Conservation (phyloP, 2,797 vertebrate genomes). For the Acestrorhynchus altus region DNA sequence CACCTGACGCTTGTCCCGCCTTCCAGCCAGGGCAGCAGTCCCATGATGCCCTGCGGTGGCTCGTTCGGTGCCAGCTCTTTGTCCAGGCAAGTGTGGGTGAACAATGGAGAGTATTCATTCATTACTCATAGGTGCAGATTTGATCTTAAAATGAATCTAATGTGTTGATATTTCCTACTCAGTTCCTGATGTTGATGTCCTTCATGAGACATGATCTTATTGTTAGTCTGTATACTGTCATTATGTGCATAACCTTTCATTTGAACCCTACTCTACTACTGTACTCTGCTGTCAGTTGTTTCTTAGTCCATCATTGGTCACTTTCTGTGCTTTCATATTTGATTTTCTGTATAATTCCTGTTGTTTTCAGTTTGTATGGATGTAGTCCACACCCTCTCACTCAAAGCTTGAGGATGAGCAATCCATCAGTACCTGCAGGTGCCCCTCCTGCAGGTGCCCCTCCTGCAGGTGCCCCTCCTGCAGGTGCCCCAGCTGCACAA, state of each 20-base stretch:
- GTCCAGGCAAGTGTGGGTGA: slow-evolving; percentile 87
- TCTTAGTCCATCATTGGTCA: neutral
- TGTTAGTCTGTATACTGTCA: neutral
- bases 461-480: neutral
- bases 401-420: slow-evolving; percentile 79
- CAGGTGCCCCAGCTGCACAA: too few relatives aligned
- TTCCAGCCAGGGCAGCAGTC: slow-evolving; percentile 89
- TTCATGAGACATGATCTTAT: neutral
- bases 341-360: slow-evolving; percentile 31
- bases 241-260: neutral
- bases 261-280: neutral
- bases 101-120: neutral
- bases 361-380: slow-evolving; percentile 92
- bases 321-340: slow-evolving; percentile 5
- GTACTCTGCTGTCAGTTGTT: neutral
- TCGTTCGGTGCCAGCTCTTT: slow-evolving; percentile 93
- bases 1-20: slow-evolving; percentile 85
- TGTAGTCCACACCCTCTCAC: slow-evolving; percentile 86
- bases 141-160: neutral
- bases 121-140: neutral
- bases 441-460: slow-evolving; percentile 51
- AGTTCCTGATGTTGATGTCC: neutral
- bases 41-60: slow-evolving; percentile 87
- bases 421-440: slow-evolving; percentile 71
- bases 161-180: neutral